phyloP scores from a whole-genome alignment of 2,113 vertebrate species.

The Candoia aspera region DNA sequence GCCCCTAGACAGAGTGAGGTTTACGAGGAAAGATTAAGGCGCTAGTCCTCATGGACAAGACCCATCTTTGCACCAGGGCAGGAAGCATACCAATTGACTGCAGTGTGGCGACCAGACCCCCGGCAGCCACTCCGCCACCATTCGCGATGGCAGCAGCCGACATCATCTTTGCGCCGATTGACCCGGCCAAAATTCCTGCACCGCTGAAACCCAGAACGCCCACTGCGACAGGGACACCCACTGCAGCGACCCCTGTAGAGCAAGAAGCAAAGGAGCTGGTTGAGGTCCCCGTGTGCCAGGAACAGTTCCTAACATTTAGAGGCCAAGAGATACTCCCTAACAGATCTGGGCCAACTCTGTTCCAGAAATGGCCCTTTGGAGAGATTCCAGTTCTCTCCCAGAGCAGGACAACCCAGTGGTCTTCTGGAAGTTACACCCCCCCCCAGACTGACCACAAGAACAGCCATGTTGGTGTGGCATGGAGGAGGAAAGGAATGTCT shows the following conservation, averaged over 20 bases:
- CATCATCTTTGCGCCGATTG: background rate
- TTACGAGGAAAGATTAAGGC: background rate
- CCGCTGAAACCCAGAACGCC: background rate
- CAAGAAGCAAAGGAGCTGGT: background rate
- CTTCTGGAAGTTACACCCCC: background rate
- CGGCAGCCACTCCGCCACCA: constrained; percentile 9
- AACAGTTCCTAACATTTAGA: background rate
- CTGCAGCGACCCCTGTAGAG: fast-evolving
- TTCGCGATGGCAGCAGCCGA: background rate
- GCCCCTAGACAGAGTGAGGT: constrained; percentile 40
- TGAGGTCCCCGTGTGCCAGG: background rate
- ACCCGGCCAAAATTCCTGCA: background rate
- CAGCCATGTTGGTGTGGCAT: background rate
- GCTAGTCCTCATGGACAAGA: background rate
- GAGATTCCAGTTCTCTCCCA: background rate
- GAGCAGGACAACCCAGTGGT: background rate
- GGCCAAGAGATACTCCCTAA: background rate
- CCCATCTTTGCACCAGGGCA: no score
- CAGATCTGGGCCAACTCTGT: background rate
- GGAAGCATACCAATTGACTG: constrained; percentile 6
- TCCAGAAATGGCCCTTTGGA: background rate
- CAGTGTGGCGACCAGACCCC: background rate
- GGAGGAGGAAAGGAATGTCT: background rate
- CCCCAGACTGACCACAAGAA: background rate
- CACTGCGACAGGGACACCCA: background rate